These are phyloP conservation scores for Ceraclea dissimilis DNA, from an alignment of 2,888 invertebrate genomes.

Conservation along the genomic window DNA sequence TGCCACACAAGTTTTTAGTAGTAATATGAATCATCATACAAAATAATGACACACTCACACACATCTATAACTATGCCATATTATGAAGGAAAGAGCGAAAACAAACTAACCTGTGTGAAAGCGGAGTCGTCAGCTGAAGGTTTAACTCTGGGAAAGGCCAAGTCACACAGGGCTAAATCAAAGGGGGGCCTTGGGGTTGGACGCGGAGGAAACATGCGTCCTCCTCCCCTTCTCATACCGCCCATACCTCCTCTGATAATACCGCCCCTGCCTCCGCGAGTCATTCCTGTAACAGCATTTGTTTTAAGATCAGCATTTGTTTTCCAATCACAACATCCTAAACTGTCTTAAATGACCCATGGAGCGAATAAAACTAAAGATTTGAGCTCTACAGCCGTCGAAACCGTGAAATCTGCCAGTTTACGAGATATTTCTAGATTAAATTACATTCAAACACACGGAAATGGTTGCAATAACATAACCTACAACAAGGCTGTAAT, in stretches of 20 bases:
- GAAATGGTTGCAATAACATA: too few species aligned
- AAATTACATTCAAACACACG: too few species aligned
- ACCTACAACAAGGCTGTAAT: too few species aligned
- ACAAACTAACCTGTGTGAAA: constrained; percentile 73
- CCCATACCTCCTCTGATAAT: constrained; percentile 63
- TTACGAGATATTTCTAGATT: too few species aligned
- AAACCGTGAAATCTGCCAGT: too few species aligned
- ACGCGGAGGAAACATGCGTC: constrained; percentile 45
- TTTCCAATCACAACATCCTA: too few species aligned
- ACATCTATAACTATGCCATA: too few species aligned
- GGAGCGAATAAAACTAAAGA: background rate
- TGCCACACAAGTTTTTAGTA: too few species aligned
- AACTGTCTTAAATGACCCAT: background rate
- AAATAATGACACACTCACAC: too few species aligned
- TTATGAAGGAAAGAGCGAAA: too few species aligned
- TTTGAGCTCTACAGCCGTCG: too few species aligned
- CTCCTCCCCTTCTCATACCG: constrained; percentile 54
- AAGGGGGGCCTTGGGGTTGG: constrained; percentile 69
- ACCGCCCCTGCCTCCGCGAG: constrained; percentile 49
- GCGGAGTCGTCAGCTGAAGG: constrained; percentile 77
- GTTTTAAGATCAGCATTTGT: background rate
- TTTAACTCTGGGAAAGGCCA: constrained; percentile 79
- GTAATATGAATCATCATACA: too few species aligned
- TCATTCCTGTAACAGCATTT: constrained; percentile 16
- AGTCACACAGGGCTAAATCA: constrained; percentile 80